A percentile compares a stretch with the other conserved stretches of the same genome.
These are phyloP conservation scores for Maconellicoccus hirsutus DNA, from an alignment of 1,140 invertebrate genomes.

Conservation along the genomic window DNA sequence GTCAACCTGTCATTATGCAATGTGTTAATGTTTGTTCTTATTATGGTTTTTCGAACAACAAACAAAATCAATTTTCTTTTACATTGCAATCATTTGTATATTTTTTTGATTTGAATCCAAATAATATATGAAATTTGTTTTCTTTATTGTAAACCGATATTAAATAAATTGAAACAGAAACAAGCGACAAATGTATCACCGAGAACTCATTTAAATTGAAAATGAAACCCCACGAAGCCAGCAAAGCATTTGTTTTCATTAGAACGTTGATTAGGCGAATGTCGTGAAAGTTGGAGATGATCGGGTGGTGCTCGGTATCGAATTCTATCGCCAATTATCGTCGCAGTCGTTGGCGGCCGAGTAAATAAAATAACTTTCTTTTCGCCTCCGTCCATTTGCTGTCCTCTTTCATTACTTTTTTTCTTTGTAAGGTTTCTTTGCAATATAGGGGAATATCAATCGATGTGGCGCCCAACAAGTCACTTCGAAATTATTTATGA, in stretches of 20 bases:
- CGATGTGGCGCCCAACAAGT: slow-evolving; percentile 17
- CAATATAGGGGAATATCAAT: slow-evolving; percentile 14
- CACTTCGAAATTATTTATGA: slow-evolving; percentile 18
- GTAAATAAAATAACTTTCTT: slow-evolving; percentile 22
- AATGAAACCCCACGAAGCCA: slow-evolving; percentile 13
- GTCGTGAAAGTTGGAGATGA: slow-evolving; percentile 8
- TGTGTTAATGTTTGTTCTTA: too few relatives aligned
- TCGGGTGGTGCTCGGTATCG: slow-evolving; percentile 15
- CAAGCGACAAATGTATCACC: slow-evolving; percentile 5
- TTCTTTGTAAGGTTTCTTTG: slow-evolving; percentile 15
- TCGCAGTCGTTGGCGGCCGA: slow-evolving; percentile 12
- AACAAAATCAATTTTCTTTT: too few relatives aligned
- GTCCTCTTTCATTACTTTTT: slow-evolving; percentile 18
- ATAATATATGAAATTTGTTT: too few relatives aligned
- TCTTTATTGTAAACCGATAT: background rate
- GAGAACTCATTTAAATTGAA: slow-evolving; percentile 20
- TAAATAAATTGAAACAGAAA: slow-evolving; percentile 1
- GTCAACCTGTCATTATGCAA: too few relatives aligned
- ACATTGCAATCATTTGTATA: too few relatives aligned
- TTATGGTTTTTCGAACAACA: too few relatives aligned
- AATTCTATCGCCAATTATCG: slow-evolving; percentile 21
- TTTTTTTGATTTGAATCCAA: too few relatives aligned
- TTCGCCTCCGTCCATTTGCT: slow-evolving; percentile 14
- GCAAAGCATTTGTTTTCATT: slow-evolving; percentile 20
- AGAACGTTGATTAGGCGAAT: slow-evolving; percentile 14